A percentile compares a stretch with the other conserved stretches of the same genome.
Evolutionary conservation across 2,888 invertebrate genomes (phyloP).

Genomic region (Tinea pellionella): DNA sequence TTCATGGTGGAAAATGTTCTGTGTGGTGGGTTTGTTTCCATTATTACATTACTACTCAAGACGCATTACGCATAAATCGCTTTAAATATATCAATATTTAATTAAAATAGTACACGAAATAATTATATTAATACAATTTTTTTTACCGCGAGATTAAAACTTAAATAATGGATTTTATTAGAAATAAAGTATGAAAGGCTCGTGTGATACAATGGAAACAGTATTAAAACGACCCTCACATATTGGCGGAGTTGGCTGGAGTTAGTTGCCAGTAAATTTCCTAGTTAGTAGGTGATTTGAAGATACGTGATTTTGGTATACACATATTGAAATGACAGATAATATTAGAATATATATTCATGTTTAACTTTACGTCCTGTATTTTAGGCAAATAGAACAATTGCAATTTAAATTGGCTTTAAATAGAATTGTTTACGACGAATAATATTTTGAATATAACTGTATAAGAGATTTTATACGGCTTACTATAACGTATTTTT

Average conservation of each 20-base stretch:
- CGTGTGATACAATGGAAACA: not conserved
- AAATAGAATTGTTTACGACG: not conserved
- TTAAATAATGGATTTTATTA: too few relatives aligned
- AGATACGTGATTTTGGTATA: slow-evolving; percentile 12
- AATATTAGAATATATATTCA: not conserved
- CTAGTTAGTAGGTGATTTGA: slow-evolving; percentile 14
- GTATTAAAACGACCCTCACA: not conserved
- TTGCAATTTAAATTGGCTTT: not conserved
- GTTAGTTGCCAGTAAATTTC: slow-evolving; percentile 11
- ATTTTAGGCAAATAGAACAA: not conserved
- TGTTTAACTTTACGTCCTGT: not conserved
- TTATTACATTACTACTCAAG: not conserved
- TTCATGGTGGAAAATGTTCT: not conserved
- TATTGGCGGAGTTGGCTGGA: slow-evolving; percentile 11
- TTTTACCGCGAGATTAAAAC: too few relatives aligned
- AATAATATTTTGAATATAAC: too few relatives aligned
- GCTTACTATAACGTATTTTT: too few relatives aligned
- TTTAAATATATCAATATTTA: not conserved
- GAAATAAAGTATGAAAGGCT: not conserved
- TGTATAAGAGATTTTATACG: too few relatives aligned
- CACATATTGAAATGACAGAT: slow-evolving; percentile 7
- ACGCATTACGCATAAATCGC: too few relatives aligned
- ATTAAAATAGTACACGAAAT: too few relatives aligned
- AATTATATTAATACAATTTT: too few relatives aligned
- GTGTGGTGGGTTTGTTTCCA: slow-evolving; percentile 7